phyloP scores from a whole-genome alignment of 2,888 invertebrate species.

The Mechanitis mazaeus region DNA sequence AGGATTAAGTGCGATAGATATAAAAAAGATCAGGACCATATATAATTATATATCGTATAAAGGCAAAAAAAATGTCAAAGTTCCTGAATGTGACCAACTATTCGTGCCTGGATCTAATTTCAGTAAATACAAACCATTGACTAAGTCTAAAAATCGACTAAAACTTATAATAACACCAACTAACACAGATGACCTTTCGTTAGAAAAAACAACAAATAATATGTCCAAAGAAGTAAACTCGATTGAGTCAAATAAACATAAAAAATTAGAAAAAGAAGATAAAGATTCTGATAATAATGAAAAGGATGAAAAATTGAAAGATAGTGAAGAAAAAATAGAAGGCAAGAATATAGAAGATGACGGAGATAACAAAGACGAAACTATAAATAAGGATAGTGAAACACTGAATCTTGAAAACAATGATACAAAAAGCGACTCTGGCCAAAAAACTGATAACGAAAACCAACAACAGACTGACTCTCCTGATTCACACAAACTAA shows the following conservation, averaged over 20 bases:
- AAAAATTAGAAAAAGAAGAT: background rate
- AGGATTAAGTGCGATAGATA: conserved; percentile 40
- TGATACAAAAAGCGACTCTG: conserved; percentile 1
- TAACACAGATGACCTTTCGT: too few species aligned
- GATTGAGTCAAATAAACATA: background rate
- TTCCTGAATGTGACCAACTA: conserved; percentile 44
- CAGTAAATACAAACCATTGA: conserved; percentile 11
- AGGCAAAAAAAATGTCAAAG: conserved; percentile 24
- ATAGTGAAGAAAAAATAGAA: background rate
- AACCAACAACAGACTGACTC: too few species aligned
- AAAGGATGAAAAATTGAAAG: background rate
- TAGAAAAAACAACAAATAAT: background rate
- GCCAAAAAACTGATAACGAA: background rate
- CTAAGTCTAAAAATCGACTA: background rate
- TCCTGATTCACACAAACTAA: conserved; percentile 4
- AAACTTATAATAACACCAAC: too few species aligned
- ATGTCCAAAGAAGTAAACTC: background rate
- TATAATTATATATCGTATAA: conserved; percentile 46
- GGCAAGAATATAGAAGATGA: background rate
- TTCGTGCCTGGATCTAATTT: conserved; percentile 41
- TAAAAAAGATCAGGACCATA: conserved; percentile 51
- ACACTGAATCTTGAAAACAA: too few species aligned
- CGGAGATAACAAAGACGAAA: background rate
- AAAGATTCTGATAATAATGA: background rate
- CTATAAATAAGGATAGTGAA: too few species aligned